Evolutionary conservation across 2,888 invertebrate species (phyloP), one percentile per base, ranked within the genome.

Genomic region (Chesias legatella): DNA sequence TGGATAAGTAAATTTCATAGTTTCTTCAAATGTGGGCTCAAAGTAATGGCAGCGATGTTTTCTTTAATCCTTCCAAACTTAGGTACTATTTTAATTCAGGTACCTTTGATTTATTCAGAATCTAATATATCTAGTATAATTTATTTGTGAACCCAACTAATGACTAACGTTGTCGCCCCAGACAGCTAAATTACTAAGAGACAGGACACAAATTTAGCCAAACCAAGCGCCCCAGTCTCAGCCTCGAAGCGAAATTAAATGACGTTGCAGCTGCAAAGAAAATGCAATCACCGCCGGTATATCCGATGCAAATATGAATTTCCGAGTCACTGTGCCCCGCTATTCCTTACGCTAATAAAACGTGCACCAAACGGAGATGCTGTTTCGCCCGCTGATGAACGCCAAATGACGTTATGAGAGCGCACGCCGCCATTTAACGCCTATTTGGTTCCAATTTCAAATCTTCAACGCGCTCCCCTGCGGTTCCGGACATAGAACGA

Each of bases 401-500:
- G 83, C 75, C 80, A 86, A 88, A 88, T 83, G 82, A 82, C 72
- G 86, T 88, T 88, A 86, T 85, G 81, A 84, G 82, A 83, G 79
- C 81, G 82, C 79, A 79, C 84, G 89, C 85, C 88, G 89, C 90
- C 89, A 90, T 91, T 91, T 91, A 90, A 90, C 90, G 91, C 91
- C 90, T 90, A 91, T 91, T 90, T 91, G 90, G 84, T 82, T 89
- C 88, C 89, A 88, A 88, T 85, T 82, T 86, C 89, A 88, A 90
- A 89, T 88, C 79, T 84, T 70, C 69, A 81, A 88, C 85, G 81
- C 85, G 81, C 81, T 79, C 84, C 85, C 75, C 79, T 73, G 75
- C 71, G 74, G 75, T 78, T 79, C 79, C 80, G 80, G 80, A 70
- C 84, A 80, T 72, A 68, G 81, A 85, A 75, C 67, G 64, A 72